Conservation (phyloP, 1,140 invertebrate genomes). For the Zeugodacus cucurbitae region DNA sequence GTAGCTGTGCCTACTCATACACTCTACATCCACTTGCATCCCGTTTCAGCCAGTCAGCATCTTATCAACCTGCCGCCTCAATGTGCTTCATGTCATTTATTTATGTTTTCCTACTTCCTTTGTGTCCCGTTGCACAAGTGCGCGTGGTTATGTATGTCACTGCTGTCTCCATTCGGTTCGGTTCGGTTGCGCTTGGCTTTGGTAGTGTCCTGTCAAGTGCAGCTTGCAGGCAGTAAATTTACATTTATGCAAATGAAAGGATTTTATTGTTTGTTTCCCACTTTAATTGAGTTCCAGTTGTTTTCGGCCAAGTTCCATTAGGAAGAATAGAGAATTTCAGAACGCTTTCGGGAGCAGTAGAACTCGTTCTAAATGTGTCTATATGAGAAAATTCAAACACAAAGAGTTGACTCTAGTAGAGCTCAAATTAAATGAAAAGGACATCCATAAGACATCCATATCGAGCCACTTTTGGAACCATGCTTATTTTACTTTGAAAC, state of each 20-base stretch:
- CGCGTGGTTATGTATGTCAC: not conserved
- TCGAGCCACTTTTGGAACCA: no score
- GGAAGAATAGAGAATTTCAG: no score
- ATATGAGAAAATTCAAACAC: no score
- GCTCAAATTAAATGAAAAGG: no score
- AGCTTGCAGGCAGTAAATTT: conserved; percentile 16
- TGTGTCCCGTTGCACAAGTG: not conserved
- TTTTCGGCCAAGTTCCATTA: no score
- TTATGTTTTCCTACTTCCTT: not conserved
- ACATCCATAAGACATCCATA: no score
- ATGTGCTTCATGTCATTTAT: conserved; percentile 30
- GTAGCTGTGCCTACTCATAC: not conserved
- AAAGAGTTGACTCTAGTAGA: no score
- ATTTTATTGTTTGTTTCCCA: conserved; percentile 13
- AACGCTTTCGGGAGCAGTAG: no score
- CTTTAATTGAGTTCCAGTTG: conserved; percentile 13
- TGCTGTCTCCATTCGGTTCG: not conserved
- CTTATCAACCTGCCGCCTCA: not conserved
- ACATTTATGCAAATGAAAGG: not conserved
- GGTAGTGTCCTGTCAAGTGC: conserved; percentile 29
- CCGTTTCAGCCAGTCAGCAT: not conserved
- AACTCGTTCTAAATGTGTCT: no score
- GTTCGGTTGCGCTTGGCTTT: not conserved
- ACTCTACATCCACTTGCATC: not conserved
- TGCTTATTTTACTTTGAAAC: no score